These are phyloP conservation scores for Lepidotrigona ventralis DNA, from an alignment of 1,140 invertebrate species.

Conservation along the genomic window DNA sequence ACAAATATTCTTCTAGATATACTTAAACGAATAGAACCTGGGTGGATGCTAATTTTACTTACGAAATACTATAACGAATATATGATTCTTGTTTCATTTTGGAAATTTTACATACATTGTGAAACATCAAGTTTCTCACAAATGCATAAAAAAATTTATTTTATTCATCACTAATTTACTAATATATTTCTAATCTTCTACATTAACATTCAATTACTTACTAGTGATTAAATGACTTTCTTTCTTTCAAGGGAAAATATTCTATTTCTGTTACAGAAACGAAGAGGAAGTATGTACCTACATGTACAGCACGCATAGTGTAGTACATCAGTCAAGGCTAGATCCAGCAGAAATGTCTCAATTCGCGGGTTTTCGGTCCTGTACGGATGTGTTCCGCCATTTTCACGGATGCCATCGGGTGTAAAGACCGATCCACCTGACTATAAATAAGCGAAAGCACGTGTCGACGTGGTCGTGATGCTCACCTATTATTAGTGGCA, in stretches of 20 bases:
- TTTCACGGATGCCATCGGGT: constrained; percentile 63
- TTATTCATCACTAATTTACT: no score
- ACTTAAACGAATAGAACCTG: no score
- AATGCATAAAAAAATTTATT: no score
- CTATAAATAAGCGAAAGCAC: constrained; percentile 57
- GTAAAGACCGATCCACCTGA: constrained; percentile 52
- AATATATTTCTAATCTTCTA: no score
- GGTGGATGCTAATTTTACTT: no score
- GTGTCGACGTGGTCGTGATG: constrained; percentile 30
- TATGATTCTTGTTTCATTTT: no score
- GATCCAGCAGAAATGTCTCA: constrained; percentile 24
- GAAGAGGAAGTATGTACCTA: neutral
- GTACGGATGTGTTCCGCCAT: constrained; percentile 43
- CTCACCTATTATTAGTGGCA: constrained; percentile 68
- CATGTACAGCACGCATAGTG: neutral
- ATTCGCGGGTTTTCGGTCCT: constrained; percentile 40
- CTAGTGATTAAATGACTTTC: neutral
- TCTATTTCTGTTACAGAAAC: neutral
- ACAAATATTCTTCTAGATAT: no score
- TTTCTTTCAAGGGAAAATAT: neutral
- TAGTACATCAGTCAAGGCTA: constrained; percentile 14
- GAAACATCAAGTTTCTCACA: no score
- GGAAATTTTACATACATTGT: no score
- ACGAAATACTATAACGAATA: no score
- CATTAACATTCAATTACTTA: no score